Evolutionary conservation across 2,797 vertebrate genomes (phyloP).

Genomic region (Pseudomugil tenellus): DNA sequence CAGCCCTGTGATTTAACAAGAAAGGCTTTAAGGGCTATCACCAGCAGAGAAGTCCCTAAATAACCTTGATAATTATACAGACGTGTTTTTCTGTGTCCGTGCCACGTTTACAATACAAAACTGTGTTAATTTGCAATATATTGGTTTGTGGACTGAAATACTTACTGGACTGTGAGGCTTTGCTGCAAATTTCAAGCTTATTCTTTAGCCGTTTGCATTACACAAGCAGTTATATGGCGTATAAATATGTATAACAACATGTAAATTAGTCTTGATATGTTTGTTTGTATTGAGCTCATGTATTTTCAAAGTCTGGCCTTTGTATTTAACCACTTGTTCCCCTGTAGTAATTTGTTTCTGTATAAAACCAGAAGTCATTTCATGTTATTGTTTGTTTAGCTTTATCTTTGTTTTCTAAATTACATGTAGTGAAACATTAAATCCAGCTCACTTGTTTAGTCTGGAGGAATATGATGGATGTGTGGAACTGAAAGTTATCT

Average conservation of each 20-base stretch:
- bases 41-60: constrained; percentile 23
- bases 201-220: constrained; percentile 49
- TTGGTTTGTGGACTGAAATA: constrained; percentile 34
- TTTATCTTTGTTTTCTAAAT: constrained; percentile 25
- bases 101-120: constrained; percentile 62
- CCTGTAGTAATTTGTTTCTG: constrained; percentile 6
- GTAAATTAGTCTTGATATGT: constrained; percentile 30
- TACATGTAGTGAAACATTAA: constrained; percentile 24
- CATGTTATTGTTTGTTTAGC: constrained; percentile 27
- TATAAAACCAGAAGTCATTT: constrained; percentile 25
- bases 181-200: constrained; percentile 24
- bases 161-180: constrained; percentile 26
- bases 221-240: constrained; percentile 21
- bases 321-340: constrained; percentile 25
- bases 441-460: constrained; percentile 19
- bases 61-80: constrained; percentile 60
- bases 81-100: constrained; percentile 59
- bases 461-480: constrained; percentile 27
- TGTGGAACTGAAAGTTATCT: constrained; percentile 25
- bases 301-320: constrained; percentile 35
- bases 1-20: constrained; percentile 15
- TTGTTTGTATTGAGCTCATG: constrained; percentile 17
- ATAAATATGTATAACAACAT: constrained; percentile 50
- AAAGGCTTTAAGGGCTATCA: constrained; percentile 42
- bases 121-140: constrained; percentile 37